phyloP scores from a whole-genome alignment of 2,797 vertebrate genomes.

The Pantherophis vulpinus region DNA sequence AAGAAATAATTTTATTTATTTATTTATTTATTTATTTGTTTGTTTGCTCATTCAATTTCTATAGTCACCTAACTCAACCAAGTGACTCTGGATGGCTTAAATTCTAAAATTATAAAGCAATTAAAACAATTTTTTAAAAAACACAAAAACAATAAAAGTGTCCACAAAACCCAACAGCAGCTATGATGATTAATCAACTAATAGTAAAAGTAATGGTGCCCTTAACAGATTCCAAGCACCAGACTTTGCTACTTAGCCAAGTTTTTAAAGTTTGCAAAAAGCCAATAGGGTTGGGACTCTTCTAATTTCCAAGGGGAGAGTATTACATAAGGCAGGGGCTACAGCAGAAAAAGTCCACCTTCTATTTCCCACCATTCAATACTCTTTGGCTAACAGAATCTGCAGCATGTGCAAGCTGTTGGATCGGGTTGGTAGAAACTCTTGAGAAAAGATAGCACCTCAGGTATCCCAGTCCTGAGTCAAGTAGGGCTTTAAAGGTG shows the following conservation, averaged over 20 bases:
- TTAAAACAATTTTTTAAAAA: neutral
- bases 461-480: neutral
- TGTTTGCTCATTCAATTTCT: neutral
- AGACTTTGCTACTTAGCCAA: neutral
- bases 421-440: neutral
- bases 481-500: neutral
- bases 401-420: neutral
- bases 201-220: neutral
- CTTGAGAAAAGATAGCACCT: neutral
- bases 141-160: neutral
- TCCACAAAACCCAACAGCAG: neutral
- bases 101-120: neutral
- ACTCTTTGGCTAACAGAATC: neutral
- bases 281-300: neutral
- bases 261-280: neutral
- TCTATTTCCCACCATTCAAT: neutral
- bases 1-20: slow-evolving; percentile 25
- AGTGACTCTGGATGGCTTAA: neutral
- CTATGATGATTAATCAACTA: neutral
- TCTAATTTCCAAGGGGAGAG: neutral
- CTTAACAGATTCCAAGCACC: neutral
- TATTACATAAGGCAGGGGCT: neutral
- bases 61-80: neutral
- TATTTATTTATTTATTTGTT: rapidly evolving
- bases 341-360: neutral